Evolutionary conservation across 1,140 invertebrate genomes (phyloP).

Genomic region (Cataglyphis hispanica): DNA sequence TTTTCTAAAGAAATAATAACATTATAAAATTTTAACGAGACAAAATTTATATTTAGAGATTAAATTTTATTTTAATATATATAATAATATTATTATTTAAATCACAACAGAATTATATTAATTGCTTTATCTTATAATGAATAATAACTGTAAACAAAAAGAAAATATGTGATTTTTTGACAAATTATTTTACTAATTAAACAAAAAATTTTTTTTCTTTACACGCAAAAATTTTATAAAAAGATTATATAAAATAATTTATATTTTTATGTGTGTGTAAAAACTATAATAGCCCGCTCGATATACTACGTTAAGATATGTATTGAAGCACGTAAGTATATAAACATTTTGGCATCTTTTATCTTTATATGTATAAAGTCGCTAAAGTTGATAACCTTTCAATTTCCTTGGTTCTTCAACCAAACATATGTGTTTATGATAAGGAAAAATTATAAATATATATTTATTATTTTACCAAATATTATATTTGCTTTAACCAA

Average conservation of each 20-base stretch:
- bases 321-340: background rate
- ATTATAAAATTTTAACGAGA: background rate
- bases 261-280: background rate
- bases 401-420: constrained; percentile 18
- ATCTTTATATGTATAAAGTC: background rate
- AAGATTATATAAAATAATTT: background rate
- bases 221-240: background rate
- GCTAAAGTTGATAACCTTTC: background rate
- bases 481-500: background rate
- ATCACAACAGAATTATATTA: too few relatives aligned
- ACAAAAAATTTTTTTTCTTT: background rate
- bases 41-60: background rate
- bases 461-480: constrained; percentile 36
- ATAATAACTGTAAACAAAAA: background rate
- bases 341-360: constrained; percentile 7
- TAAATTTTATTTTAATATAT: background rate
- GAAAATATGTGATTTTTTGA: background rate
- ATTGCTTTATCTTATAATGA: too few relatives aligned
- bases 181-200: constrained; percentile 3
- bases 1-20: constrained; percentile 1
- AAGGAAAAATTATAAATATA: constrained; percentile 7
- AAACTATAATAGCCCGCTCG: background rate
- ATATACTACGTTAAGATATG: constrained; percentile 5
- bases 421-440: background rate
- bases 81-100: too few relatives aligned